Conservation (phyloP, 2,797 vertebrate species). For the Xerus rutilus region DNA sequence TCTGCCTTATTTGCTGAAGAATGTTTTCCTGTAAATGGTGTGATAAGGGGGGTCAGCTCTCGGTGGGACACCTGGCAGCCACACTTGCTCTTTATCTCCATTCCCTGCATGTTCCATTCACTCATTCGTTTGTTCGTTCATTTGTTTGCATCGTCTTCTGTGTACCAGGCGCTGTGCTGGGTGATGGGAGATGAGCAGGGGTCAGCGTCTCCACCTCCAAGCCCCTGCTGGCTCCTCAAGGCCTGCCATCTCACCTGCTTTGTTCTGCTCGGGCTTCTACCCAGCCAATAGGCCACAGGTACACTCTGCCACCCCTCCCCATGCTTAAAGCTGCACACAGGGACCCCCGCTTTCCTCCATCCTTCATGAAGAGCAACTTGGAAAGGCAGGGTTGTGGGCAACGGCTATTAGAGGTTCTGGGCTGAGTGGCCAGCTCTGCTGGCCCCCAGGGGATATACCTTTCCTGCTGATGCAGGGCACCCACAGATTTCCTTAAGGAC, state of each 20-base stretch:
- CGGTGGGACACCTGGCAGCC: not conserved
- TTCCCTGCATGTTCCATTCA: not conserved
- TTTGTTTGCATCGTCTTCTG: not conserved
- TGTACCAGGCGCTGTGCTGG: not conserved
- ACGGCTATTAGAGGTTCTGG: not conserved
- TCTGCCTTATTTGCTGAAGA: conserved; percentile 20
- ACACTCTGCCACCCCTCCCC: not conserved
- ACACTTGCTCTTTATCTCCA: not conserved
- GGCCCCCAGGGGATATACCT: not conserved
- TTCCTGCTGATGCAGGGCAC: too few relatives aligned
- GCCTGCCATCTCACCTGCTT: not conserved
- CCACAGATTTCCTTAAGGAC: not conserved
- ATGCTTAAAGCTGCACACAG: not conserved
- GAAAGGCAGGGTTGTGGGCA: not conserved
- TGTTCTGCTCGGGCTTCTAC: not conserved
- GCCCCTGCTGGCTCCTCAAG: not conserved
- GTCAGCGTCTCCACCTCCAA: not conserved
- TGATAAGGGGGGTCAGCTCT: not conserved
- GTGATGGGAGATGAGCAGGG: not conserved
- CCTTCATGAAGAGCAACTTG: not conserved
- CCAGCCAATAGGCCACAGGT: fast-evolving
- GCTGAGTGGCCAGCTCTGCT: not conserved
- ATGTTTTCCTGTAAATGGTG: not conserved
- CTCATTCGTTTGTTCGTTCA: not conserved
- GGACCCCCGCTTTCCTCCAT: not conserved